Percentiles rank a stretch among this genome's conserved stretches.
phyloP scores from a whole-genome alignment of 1,140 invertebrate species.

The Pararge aegeria region DNA sequence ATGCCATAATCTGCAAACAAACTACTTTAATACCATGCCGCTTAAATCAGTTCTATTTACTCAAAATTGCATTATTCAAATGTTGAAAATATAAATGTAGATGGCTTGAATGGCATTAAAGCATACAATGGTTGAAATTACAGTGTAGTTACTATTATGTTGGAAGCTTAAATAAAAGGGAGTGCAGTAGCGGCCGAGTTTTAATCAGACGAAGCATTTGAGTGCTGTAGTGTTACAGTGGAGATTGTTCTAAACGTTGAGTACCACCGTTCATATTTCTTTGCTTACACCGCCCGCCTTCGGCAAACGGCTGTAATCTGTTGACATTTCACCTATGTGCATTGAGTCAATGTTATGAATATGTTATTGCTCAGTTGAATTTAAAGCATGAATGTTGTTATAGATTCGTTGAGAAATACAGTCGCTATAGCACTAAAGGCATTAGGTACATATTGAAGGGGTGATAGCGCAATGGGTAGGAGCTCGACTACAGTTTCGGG shows the following conservation, averaged over 20 bases:
- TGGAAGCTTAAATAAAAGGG: constrained; percentile 23
- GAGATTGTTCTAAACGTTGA: constrained; percentile 8
- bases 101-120: constrained; percentile 18
- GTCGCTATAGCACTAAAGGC: no score
- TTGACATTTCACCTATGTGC: no score
- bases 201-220: background rate
- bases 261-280: background rate
- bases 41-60: no score
- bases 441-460: no score
- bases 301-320: background rate
- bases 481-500: no score
- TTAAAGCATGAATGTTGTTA: no score
- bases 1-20: no score
- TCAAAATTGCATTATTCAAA: background rate
- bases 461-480: no score
- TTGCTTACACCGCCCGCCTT: background rate
- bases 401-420: no score
- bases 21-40: no score
- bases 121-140: constrained; percentile 26
- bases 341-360: no score
- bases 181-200: constrained; percentile 44
- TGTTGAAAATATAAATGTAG: background rate
- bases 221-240: background rate
- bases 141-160: constrained; percentile 20
- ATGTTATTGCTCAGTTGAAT: no score